These are phyloP conservation scores for Pristionchus arcanus DNA, from an alignment of 2,888 invertebrate species.

Conservation along the genomic window DNA sequence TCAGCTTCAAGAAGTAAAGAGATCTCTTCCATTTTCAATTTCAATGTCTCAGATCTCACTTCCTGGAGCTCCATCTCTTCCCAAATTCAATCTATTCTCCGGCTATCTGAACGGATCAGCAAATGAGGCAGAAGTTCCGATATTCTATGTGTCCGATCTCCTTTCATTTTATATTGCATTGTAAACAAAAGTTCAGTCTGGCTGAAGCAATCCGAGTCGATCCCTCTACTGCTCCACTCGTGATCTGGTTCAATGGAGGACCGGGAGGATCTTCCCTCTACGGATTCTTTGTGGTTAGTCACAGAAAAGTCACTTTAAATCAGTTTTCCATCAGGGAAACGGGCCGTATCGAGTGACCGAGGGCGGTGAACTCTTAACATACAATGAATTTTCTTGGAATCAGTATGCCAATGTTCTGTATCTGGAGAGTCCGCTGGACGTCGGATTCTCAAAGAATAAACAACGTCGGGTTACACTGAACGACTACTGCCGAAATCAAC, in stretches of 20 bases:
- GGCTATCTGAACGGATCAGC: not conserved
- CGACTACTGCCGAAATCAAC: conserved; percentile 1
- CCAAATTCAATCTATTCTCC: not conserved
- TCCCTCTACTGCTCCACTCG: conserved; percentile 26
- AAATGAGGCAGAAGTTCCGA: not conserved
- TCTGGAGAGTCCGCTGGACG: conserved; percentile 82
- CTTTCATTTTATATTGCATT: too few species aligned
- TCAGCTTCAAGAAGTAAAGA: too few species aligned
- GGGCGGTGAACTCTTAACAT: not conserved
- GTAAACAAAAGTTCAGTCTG: too few species aligned
- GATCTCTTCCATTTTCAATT: not conserved
- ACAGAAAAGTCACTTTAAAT: not conserved
- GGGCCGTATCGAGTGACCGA: not conserved
- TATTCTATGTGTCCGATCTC: too few species aligned
- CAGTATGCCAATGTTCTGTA: conserved; percentile 82
- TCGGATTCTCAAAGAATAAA: conserved; percentile 82
- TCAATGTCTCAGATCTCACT: not conserved
- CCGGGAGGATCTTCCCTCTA: not conserved
- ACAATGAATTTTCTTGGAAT: conserved; percentile 38
- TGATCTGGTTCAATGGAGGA: conserved; percentile 42
- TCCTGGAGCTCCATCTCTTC: not conserved
- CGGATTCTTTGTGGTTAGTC: not conserved
- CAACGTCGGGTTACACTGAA: conserved; percentile 78
- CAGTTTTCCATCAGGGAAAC: too few species aligned
- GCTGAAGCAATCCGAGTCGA: conserved; percentile 28